Base-by-base conservation (phyloP, 2,113 vertebrate species). In the Lanius collurio region DNA sequence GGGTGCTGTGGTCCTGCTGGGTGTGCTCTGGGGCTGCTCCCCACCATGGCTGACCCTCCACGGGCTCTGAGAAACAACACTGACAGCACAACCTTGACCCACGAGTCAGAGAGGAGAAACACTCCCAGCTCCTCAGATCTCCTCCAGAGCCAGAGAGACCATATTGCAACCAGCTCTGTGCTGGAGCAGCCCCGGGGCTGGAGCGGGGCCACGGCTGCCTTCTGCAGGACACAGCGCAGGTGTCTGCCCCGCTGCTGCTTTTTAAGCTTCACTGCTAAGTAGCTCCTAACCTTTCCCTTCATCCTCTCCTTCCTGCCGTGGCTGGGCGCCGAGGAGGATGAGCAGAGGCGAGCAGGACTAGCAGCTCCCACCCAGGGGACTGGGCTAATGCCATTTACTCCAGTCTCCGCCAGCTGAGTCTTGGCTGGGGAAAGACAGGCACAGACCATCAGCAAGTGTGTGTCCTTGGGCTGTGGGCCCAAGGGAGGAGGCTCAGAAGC, bases 211-310 rank as follows among this genome's bases (percentile, higher is more conserved):
- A 89, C 1, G 1, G 26, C 79, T 59, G 49, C 80, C 64, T 82
- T 64, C 71, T 60, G 70, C 76, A 52, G 87, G 78, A 42, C 87
- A 26, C 15, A 6, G 71, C 10, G 0, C 96, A 90, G 96, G 81
- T 94, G 93, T n/a, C 92, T 85, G 90, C 75, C 90, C 85, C 47
- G 23, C 79, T 78, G 79, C 82, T 95, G 91, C 76, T 53, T 17
- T 79, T 87, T 71, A 87, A 95, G 63, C 87, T 69, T 87, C 87
- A 9, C 28, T 41, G 57, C 76, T 96, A 88, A 95, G 85, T 52
- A 85, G 87, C 87, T 94, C 93, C 94, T 94, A 91, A 96, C 95
- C 95, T 96, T 94, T 91, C 57, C 85, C 90, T 94, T 95, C 93
- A 80, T 71, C 92, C 31, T 69, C 64, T 81, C 83, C 46, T 79